Evolutionary conservation across 2,113 vertebrate genomes (phyloP).

Genomic region (Catharus fuscescens): DNA sequence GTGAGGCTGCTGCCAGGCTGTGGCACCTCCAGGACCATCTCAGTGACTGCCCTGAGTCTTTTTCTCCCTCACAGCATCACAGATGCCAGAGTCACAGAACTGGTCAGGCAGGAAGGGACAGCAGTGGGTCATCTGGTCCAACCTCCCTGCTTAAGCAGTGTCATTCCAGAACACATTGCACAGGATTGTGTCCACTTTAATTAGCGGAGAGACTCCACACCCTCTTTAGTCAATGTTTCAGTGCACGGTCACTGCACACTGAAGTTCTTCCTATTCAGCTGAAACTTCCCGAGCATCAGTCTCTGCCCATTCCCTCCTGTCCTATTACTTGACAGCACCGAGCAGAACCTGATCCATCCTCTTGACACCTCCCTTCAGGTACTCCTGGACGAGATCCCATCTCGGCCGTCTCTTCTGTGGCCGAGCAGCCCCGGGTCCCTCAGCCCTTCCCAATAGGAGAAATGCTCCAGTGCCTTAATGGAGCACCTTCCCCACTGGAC

Average conservation of each 20-base stretch:
- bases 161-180: background rate
- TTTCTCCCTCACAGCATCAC: background rate
- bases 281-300: background rate
- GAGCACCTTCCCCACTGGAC: no score
- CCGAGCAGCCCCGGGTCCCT: background rate
- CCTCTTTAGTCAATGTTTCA: background rate
- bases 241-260: background rate
- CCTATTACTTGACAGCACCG: background rate
- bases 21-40: background rate
- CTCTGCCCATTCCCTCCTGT: background rate
- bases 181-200: background rate
- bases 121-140: background rate
- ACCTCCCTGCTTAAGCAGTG: background rate
- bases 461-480: background rate
- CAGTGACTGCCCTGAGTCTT: no score
- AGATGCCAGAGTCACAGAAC: background rate
- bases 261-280: background rate
- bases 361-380: no score
- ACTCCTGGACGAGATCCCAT: background rate
- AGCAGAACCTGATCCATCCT: background rate
- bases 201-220: background rate
- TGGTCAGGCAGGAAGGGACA: background rate
- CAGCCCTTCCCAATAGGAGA: background rate
- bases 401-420: background rate
- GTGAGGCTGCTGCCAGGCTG: background rate